phyloP scores from a whole-genome alignment of 2,113 vertebrate species.

The Clarias magur region DNA sequence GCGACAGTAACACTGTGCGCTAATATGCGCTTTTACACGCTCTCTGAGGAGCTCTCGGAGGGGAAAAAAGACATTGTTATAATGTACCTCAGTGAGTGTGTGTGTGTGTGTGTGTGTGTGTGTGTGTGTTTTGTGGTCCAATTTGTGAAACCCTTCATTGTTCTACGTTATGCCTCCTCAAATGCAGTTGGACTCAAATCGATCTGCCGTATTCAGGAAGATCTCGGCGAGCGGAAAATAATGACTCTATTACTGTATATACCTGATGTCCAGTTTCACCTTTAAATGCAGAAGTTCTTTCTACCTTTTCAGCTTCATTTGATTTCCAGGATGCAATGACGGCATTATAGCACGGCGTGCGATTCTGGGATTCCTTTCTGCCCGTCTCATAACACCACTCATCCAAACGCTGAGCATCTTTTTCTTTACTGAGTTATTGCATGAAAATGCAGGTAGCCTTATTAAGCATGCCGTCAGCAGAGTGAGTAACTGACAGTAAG shows the following conservation, averaged over 20 bases:
- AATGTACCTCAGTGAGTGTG: neutral
- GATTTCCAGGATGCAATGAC: neutral
- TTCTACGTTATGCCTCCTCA: neutral
- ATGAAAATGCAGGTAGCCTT: slow-evolving; percentile 57
- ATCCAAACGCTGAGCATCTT: slow-evolving; percentile 47
- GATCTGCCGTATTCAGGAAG: neutral
- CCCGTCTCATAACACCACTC: neutral
- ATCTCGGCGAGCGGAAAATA: neutral
- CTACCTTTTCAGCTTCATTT: neutral
- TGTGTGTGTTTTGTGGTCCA: neutral
- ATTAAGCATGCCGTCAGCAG: slow-evolving; percentile 58
- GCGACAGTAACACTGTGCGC: slow-evolving; percentile 10
- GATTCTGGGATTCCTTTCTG: neutral
- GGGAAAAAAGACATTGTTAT: slow-evolving; percentile 18
- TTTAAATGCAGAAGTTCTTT: neutral
- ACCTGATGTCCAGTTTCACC: neutral
- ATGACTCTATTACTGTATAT: neutral
- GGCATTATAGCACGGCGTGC: neutral
- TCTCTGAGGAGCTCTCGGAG: neutral
- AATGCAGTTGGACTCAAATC: neutral
- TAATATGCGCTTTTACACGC: slow-evolving; percentile 1
- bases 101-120: neutral
- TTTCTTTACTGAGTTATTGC: slow-evolving; percentile 48
- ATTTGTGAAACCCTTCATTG: neutral
- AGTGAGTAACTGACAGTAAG: slow-evolving; percentile 70